Conservation (phyloP, 2,888 invertebrate genomes). For the Cybosia mesomella region DNA sequence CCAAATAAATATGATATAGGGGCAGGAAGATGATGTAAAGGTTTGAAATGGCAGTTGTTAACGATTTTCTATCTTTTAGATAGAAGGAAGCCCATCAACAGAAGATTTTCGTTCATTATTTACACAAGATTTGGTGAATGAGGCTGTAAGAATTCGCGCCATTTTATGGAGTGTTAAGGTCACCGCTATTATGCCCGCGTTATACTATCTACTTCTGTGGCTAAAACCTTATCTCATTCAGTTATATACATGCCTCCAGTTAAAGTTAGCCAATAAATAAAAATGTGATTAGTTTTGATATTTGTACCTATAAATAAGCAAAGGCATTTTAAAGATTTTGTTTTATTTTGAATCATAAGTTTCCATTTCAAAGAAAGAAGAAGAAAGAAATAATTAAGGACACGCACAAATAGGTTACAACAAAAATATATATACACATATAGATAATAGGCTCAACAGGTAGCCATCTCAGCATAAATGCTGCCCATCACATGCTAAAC, state of each 20-base stretch:
- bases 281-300: constrained; percentile 9
- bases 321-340: constrained; percentile 4
- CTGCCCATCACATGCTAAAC: no score
- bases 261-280: constrained; percentile 15
- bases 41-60: background rate
- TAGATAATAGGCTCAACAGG: no score
- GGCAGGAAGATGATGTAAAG: background rate
- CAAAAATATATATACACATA: no score
- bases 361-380: no score
- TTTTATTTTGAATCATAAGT: background rate
- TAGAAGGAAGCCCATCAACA: constrained; percentile 46
- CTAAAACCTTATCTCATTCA: constrained; percentile 45
- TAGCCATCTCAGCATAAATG: no score
- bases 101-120: constrained; percentile 62
- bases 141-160: constrained; percentile 27
- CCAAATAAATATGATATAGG: no score
- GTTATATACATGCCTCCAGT: constrained; percentile 34
- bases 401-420: no score
- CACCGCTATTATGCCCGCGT: constrained; percentile 55
- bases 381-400: no score
- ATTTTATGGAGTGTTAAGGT: constrained; percentile 53
- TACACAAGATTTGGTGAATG: constrained; percentile 34
- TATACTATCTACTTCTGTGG: constrained; percentile 58
- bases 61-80: constrained; percentile 42
- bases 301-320: constrained; percentile 11